Evolutionary conservation across 2,797 vertebrate species (phyloP), one percentile per base, ranked within the genome.

Genomic region (Oreochromis mossambicus): DNA sequence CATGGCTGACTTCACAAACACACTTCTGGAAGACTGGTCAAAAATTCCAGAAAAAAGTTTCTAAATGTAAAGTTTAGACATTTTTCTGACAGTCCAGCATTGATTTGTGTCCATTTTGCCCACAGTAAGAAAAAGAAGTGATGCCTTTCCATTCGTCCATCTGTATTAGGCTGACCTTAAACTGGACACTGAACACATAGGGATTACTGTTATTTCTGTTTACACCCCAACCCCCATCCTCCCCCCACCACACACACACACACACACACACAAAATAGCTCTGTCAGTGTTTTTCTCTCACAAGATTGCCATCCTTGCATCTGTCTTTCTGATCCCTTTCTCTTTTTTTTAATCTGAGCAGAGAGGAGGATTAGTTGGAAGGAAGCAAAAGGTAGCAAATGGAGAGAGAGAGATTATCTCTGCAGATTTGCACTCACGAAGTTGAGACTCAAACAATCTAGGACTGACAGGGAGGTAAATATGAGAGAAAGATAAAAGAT

Each of bases 311-410:
- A 75, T 83, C 52, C 55, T 54, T 85, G 54, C 78, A 79, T 54
- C 79, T 51, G 46, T 80, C 34, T 85, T 77, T 86, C 82, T 93
- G 89, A 87, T 93, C 92, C 88, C 83, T 52, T 81, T 80, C 32
- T 92, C 38, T 92, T 51, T 87, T 83, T 92, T 87, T 93, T 94
- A 94, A 95, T 94, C 91, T 89, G 78, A 85, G 80, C 13, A 54
- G 77, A 78, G 83, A 82, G 50, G 12, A 36, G 91, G 93, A 95
- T 95, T 94, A 94, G 75, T 51, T 79, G 26, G 73, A 70, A 87
- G 82, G 82, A 75, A 56, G 29, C 56, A 82, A 88, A 87, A 91
- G 85, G 89, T 90, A 89, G 70, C 15, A 83, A 66, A 86, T 19
- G 32, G 82, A 88, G 77, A 83, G 55, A 32, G 73, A 85, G 87